Evolutionary conservation across 1,140 invertebrate genomes (phyloP), one percentile per base, ranked within the genome.

Genomic region (Adoxophyes honmai): DNA sequence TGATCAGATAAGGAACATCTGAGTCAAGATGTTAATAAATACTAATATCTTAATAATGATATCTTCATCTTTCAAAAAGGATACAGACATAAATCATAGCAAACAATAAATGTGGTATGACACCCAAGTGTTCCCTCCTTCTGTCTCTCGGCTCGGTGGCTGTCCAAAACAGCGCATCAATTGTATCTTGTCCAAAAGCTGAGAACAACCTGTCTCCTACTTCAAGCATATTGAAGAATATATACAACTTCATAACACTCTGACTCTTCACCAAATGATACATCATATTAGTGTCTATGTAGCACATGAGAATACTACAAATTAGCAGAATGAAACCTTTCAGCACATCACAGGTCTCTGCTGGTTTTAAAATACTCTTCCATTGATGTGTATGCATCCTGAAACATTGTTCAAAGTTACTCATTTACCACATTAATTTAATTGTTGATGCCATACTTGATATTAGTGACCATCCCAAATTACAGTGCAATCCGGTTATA

Each of bases 211-310:
- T 91, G 90, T 99, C 98, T 13, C 96, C 97, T 36, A 98, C 98
- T 91, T 99, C 99, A 51, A 99, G 89, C 97, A 99, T 99, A 90
- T 99, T 99, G 84, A 98, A 99, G 90, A 99, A 99, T 80, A 99
- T 98, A 82, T 99, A 99, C 44, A 99, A 90, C 83, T 99, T 99
- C 78, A 99, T 99, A 48, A 99, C 96, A 54, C 98, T 98, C 81
- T 99, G 99, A 74, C 97, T 98, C 85, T 99, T 98, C 18, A 99
- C 98, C 64, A 99, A 91, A 89, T 99, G 99, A 89, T 99, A 99
- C 91, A 99, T 94, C 91, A 99, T 97, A 62, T 98, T 99, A 8
- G 98, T 99, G 82, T 99, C 98, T 55, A 99, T 93, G 72, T 96
- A 95, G 62, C 94, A 94, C 89, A 98, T 95, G 33, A 97, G 89